phyloP scores from a whole-genome alignment of 2,888 invertebrate genomes.

The Aleiodes leptofemur region DNA sequence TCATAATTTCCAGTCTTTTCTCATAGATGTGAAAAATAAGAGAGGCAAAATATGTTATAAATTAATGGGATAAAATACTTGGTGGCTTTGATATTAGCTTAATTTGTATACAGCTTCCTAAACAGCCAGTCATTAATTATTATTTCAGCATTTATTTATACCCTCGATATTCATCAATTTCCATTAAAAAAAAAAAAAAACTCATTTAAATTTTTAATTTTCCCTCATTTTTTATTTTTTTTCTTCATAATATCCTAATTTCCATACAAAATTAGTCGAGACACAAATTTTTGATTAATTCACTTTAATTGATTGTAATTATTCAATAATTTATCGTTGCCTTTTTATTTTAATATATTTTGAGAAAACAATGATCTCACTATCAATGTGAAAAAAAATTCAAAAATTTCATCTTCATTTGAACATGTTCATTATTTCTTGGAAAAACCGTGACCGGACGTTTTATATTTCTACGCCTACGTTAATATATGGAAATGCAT shows the following conservation, averaged over 20 bases:
- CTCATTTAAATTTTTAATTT: background rate
- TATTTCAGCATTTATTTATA: constrained; percentile 17
- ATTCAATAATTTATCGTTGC: background rate
- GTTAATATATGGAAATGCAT: constrained; percentile 66
- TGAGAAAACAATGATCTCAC: background rate
- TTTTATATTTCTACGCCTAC: constrained; percentile 39
- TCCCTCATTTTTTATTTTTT: background rate
- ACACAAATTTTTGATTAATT: background rate
- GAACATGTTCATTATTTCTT: constrained; percentile 58
- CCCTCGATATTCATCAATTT: background rate
- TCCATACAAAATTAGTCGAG: background rate
- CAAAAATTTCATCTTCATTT: background rate
- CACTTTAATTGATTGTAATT: background rate
- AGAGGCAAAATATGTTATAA: constrained; percentile 42
- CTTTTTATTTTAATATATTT: background rate
- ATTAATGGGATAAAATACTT: constrained; percentile 3
- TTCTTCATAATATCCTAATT: background rate
- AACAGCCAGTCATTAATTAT: constrained; percentile 27
- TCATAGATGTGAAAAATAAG: constrained; percentile 35
- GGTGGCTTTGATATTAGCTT: constrained; percentile 8
- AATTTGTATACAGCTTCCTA: constrained; percentile 27
- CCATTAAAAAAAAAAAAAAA: background rate
- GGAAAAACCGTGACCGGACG: constrained; percentile 53
- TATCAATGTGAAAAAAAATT: background rate
- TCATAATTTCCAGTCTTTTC: constrained; percentile 64